Conservation (phyloP, 2,888 invertebrate genomes). For the Barypeithes pellucidus region DNA sequence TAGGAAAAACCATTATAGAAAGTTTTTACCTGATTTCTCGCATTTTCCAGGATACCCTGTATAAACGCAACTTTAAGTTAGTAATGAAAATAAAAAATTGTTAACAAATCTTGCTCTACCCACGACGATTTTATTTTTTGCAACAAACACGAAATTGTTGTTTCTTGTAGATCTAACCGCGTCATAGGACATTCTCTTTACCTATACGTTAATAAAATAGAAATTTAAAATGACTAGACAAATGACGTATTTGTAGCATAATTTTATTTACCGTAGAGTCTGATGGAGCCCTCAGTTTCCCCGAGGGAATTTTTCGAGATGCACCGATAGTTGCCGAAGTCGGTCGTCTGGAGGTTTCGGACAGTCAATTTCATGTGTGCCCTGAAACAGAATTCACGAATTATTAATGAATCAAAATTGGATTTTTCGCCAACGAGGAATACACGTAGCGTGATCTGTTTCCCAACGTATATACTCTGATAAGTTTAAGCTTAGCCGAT, state of each 20-base stretch:
- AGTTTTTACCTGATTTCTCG: too few species aligned
- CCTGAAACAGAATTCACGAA: conserved; percentile 68
- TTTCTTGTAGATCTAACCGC: too few species aligned
- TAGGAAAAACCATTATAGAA: too few species aligned
- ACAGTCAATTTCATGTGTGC: conserved; percentile 93
- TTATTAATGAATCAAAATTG: conserved; percentile 56
- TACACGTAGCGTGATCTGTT: conserved; percentile 38
- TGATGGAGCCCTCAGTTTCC: conserved; percentile 93
- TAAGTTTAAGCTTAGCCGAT: conserved; percentile 38
- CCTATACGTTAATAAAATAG: conserved; percentile 31
- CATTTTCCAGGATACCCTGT: too few species aligned
- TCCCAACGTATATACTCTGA: conserved; percentile 28
- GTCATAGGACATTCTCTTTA: neutral
- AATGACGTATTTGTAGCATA: conserved; percentile 61
- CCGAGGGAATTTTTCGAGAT: conserved; percentile 95
- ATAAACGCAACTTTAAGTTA: too few species aligned
- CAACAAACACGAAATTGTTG: too few species aligned
- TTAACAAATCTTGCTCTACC: too few species aligned
- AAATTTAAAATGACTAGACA: conserved; percentile 55
- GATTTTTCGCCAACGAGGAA: conserved; percentile 52
- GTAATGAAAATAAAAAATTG: too few species aligned
- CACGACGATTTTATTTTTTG: too few species aligned
- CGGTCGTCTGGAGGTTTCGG: conserved; percentile 85
- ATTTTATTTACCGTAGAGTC: conserved; percentile 85
- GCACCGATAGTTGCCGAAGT: conserved; percentile 94